Evolutionary conservation across 2,797 vertebrate species (phyloP).

Genomic region (Coranthus polyacanthus): DNA sequence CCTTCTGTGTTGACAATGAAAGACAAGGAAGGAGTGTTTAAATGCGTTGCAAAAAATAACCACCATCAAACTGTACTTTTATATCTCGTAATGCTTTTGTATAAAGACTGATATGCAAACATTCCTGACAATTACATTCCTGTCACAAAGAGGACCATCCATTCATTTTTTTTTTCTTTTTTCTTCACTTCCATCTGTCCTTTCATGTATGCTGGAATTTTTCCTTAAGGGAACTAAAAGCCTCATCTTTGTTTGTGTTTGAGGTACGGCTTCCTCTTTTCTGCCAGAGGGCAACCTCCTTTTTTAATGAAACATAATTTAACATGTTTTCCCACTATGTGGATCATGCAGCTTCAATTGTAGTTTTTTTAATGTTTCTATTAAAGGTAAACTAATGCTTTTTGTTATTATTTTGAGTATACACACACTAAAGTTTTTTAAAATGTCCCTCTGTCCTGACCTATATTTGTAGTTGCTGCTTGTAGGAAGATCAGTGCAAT

Average conservation of each 20-base stretch:
- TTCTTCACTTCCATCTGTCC: constrained; percentile 3
- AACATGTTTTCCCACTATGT: constrained; percentile 9
- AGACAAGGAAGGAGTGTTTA: constrained; percentile 36
- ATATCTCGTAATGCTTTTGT: background rate
- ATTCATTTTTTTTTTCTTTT: constrained; percentile 14
- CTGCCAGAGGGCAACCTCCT: constrained; percentile 7
- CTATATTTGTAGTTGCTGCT: background rate
- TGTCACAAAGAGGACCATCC: constrained; percentile 18
- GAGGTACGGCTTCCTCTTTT: constrained; percentile 14
- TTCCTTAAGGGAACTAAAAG: constrained; percentile 12
- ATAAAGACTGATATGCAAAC: background rate
- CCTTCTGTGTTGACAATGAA: constrained; percentile 45
- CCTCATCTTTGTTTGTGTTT: constrained; percentile 7
- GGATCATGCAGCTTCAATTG: background rate
- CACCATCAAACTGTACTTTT: background rate
- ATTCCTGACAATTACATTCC: constrained; percentile 1
- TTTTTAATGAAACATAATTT: background rate
- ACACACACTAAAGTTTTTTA: no score
- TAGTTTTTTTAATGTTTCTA: background rate
- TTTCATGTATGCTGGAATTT: constrained; percentile 10
- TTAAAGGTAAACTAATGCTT: constrained; percentile 6
- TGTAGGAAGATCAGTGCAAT: constrained; percentile 4
- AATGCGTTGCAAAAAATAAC: constrained; percentile 13
- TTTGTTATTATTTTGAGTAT: constrained; percentile 5
- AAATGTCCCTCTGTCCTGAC: constrained; percentile 1